Percentiles rank a stretch among this genome's conserved stretches.
Conservation (phyloP, 2,113 vertebrate genomes). For the Coryphaenoides rupestris region DNA sequence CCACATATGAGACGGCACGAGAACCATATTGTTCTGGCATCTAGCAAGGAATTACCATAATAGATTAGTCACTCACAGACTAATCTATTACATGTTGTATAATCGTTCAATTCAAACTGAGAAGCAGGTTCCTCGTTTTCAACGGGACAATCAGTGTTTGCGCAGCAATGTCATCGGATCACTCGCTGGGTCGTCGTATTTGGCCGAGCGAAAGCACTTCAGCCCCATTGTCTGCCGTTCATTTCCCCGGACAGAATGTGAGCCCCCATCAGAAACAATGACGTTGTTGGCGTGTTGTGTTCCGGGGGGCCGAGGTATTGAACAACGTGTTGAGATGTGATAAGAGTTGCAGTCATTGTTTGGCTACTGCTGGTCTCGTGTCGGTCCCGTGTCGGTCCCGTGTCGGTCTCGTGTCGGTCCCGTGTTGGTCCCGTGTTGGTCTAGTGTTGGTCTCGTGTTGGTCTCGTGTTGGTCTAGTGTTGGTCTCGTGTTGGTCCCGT, state of each 20-base stretch:
- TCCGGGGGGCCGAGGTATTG: conserved; percentile 31
- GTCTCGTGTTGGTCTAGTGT: no score
- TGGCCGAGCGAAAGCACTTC: conserved; percentile 12
- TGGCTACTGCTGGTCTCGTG: conserved; percentile 12
- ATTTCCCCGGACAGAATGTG: conserved; percentile 23
- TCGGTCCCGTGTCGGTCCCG: no score
- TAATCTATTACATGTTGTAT: no score
- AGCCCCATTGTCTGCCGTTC: conserved; percentile 17
- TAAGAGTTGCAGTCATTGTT: conserved; percentile 45
- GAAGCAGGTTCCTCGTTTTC: background rate
- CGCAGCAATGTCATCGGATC: conserved; percentile 12
- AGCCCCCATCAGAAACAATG: conserved; percentile 27
- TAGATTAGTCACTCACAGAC: no score
- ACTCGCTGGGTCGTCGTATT: conserved; percentile 16
- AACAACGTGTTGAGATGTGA: conserved; percentile 48
- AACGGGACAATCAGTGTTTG: background rate
- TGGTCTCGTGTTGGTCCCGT: no score
- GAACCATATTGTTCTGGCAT: no score
- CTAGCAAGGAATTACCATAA: no score
- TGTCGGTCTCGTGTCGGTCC: no score
- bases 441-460: no score
- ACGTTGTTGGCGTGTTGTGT: conserved; percentile 17
- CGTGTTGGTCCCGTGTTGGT: no score
- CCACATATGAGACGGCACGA: no score
- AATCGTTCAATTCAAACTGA: no score